A percentile compares a stretch with the other conserved stretches of the same genome.
phyloP scores from a whole-genome alignment of 1,140 invertebrate species.

The Drosophila asahinai region DNA sequence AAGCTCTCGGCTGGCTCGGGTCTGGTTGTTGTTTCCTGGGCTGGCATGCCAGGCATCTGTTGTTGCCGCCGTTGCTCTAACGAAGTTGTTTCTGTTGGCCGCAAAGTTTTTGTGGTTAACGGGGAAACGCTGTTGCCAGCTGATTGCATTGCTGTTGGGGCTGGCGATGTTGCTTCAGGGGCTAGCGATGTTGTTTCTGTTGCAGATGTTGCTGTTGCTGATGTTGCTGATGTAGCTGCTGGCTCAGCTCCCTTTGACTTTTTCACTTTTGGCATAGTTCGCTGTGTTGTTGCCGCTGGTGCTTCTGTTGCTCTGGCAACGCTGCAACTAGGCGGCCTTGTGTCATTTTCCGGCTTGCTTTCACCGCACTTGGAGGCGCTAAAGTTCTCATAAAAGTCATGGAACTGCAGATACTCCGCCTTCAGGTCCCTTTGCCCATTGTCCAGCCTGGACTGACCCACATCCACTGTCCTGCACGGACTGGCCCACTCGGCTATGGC shows the following conservation, averaged over 20 bases:
- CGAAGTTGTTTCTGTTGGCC: constrained; percentile 78
- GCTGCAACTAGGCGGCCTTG: constrained; percentile 54
- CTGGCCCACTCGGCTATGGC: constrained; percentile 84
- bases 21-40: constrained; percentile 26
- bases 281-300: constrained; percentile 18
- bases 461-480: constrained; percentile 66
- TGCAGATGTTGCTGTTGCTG: background rate
- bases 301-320: constrained; percentile 6
- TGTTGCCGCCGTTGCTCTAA: constrained; percentile 57
- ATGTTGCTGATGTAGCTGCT: background rate
- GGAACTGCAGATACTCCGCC: constrained; percentile 61
- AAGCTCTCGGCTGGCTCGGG: constrained; percentile 28
- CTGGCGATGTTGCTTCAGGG: constrained; percentile 7
- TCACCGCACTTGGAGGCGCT: constrained; percentile 32
- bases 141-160: constrained; percentile 65
- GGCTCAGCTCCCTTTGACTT: constrained; percentile 51
- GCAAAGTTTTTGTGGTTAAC: constrained; percentile 79
- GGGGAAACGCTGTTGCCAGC: constrained; percentile 61
- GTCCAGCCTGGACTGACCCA: constrained; percentile 35
- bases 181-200: constrained; percentile 8
- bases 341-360: constrained; percentile 26
- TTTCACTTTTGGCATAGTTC: constrained; percentile 64
- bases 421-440: constrained; percentile 57
- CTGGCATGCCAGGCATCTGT: constrained; percentile 73
- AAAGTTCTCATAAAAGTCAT: constrained; percentile 72